phyloP scores from a whole-genome alignment of 1,140 invertebrate species.

The Cotesia typhae region DNA sequence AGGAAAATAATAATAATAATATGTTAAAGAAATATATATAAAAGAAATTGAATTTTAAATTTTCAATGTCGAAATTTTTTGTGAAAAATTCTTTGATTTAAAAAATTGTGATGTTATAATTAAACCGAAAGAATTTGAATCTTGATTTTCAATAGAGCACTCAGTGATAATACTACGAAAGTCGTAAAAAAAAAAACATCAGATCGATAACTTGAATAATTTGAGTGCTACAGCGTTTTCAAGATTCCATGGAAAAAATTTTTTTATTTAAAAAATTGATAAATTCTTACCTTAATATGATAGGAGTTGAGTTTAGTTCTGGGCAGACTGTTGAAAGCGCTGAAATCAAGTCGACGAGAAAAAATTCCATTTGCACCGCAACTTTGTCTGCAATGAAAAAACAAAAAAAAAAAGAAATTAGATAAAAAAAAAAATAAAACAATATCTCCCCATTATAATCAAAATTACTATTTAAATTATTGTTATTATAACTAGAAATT shows the following conservation, averaged over 20 bases:
- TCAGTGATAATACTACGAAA: too few relatives aligned
- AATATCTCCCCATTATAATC: too few relatives aligned
- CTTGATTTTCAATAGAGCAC: too few relatives aligned
- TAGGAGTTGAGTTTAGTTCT: slow-evolving; percentile 97
- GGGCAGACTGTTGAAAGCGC: slow-evolving; percentile 92
- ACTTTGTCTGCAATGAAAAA: slow-evolving; percentile 73
- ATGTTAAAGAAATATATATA: too few relatives aligned
- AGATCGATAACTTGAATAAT: too few relatives aligned
- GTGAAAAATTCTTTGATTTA: background rate
- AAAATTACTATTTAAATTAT: too few relatives aligned
- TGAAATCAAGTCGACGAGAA: slow-evolving; percentile 89
- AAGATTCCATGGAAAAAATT: too few relatives aligned
- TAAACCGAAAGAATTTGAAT: too few relatives aligned
- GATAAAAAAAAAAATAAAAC: slow-evolving; percentile 2
- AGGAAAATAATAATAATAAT: background rate
- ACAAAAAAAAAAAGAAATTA: slow-evolving; percentile 48
- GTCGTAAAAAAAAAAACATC: too few relatives aligned
- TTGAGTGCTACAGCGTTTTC: too few relatives aligned
- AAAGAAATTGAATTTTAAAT: background rate
- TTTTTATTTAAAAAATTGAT: background rate
- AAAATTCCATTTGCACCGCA: slow-evolving; percentile 91
- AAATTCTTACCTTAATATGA: slow-evolving; percentile 91
- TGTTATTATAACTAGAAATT: too few relatives aligned
- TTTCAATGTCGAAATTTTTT: background rate
- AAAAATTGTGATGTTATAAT: too few relatives aligned